Evolutionary conservation across 2,113 vertebrate genomes (phyloP), one percentile per base, ranked within the genome.

Genomic region (Macrotus californicus): DNA sequence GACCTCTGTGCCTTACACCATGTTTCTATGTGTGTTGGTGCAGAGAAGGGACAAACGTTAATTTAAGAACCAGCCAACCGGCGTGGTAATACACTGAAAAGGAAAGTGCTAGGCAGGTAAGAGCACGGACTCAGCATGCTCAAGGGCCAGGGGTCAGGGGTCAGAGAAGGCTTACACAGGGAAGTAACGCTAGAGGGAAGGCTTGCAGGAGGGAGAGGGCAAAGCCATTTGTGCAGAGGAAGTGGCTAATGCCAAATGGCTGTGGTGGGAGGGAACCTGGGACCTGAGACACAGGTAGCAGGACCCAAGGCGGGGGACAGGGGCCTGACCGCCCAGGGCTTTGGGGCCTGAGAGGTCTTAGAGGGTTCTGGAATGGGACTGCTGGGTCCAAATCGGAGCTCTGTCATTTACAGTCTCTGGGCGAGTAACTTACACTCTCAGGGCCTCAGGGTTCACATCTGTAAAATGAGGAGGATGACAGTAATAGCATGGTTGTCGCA

Each of bases 241-340:
- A 64, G n/a, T 2, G 22, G 79, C 77, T n/a, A 19, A 9, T 8
- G 18, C 16, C 8, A 2, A 31, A 46, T 18, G 5, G 1, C 54
- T 24, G 18, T 2, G 41, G 41, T 3, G 9, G 59, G 22, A 67
- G 64, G 7, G 31, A 46, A 31, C 16, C 0, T 0, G 2, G 41
- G 0, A 15, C 34, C 48, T 18, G 26, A 48, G 69, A 31, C 50
- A 54, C 50, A 36, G 29, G 31, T 21, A 7, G 82, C 22, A 4
- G 70, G 77, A 26, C 34, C 34, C 34, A 0, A 0, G 0, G 41
- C 0, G 0, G 64, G 1, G 21, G 5, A 12, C 21, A 4, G 34
- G 34, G 36, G 34, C 59, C 10, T 15, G 43, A 6, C 19, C 5
- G 11, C n/a, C 39, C 7, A 21, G 54, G 76, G 36, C 15, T 70